Base-by-base conservation (phyloP, 2,888 invertebrate genomes). In the Nomada fabriciana region DNA sequence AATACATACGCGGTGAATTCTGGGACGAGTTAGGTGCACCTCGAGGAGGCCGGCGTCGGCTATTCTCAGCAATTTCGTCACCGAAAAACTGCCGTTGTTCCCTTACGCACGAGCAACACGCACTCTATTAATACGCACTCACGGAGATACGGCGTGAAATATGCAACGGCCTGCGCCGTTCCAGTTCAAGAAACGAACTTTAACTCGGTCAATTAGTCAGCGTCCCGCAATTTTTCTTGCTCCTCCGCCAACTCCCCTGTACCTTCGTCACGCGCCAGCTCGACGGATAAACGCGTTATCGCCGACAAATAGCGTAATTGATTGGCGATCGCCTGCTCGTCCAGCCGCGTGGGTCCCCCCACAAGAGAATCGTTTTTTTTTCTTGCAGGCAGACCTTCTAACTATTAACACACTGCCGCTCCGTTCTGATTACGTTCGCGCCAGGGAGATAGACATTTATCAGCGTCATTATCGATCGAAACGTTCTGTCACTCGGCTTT, bases 31-130 rank as follows among this genome's bases (percentile, higher is more conserved):
- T 23, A 55, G 13, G 7, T 36, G 10, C 13, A 10, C n/a, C 29
- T n/a, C 69, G 61, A 13, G 69, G 36, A 23, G 63, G 55, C 64
- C 61, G 72, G 61, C 47, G 47, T 15, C 47, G 47, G 47, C 75
- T 87, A 86, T 87, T 86, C 84, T 75, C 70, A 81, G 84, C 76
- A 80, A 77, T 86, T 71, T 60, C 86, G 84, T 87, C 86, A 87
- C 75, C 80, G 76, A 86, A 86, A 85, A 85, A 85, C 77, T 81
- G 69, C 68, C 61, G 70, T 60, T 67, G 57, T 59, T 67, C 74
- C 18, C 13, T 50, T 36, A 36, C 36, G 36, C 15, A 15, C 18
- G 50, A 5, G 29, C 50, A 53, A 20, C 43, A 43, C 20, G n/a
- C 64, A 43, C 70, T 78, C 87, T 85, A 87, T 87, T 85, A 87